Base-by-base conservation (phyloP, 2,797 vertebrate genomes). In the Tympanoctomys barrerae region DNA sequence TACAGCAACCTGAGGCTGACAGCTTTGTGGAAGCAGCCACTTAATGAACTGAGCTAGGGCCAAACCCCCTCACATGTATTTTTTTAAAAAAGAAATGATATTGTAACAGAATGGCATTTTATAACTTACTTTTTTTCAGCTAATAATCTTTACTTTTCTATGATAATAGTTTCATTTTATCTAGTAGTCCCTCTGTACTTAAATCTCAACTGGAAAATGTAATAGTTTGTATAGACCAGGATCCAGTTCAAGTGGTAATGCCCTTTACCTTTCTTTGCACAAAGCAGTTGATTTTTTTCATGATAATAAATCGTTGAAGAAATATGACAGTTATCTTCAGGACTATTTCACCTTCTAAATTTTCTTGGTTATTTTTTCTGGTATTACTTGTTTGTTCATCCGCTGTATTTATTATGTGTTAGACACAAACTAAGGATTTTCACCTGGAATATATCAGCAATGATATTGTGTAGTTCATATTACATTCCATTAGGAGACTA, bases 361-460 rank as follows among this genome's bases (percentile, higher is more conserved):
- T 84, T 88, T 31, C 62, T 46, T 90, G 78, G 28, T 87, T 52
- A 81, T 61, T 90, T 91, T 19, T 16, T 57, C 33, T 36, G n/a
- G n/a, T 93, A 75, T 70, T 57, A 62, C 61, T 93, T 79, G 4
- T 78, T 94, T 91, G n/a, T 83, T 92, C 59, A 52, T 54, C 28
- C 22, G 19, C 18, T 91, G 19, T 22, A 46, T 93, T 73, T 94
- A 87, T 94, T 91, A 62, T 62, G 4, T 52, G 52, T 42, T 78
- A 78, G 12, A 85, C 73, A 4, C 11, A 71, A 75, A 4, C 66
- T 75, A 89, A 78, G 31, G 36, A 81, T 80, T 90, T 95, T 83
- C 62, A 61, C 49, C 49, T 94, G 57, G 36, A 73, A 39, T 79
- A 24, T 21, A 81, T 52, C 61, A 81, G 11, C 79, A 33, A 61